A percentile compares a stretch with the other conserved stretches of the same genome.
These are phyloP conservation scores for Dicaeum eximium DNA, from an alignment of 2,113 vertebrate genomes.

Conservation along the genomic window DNA sequence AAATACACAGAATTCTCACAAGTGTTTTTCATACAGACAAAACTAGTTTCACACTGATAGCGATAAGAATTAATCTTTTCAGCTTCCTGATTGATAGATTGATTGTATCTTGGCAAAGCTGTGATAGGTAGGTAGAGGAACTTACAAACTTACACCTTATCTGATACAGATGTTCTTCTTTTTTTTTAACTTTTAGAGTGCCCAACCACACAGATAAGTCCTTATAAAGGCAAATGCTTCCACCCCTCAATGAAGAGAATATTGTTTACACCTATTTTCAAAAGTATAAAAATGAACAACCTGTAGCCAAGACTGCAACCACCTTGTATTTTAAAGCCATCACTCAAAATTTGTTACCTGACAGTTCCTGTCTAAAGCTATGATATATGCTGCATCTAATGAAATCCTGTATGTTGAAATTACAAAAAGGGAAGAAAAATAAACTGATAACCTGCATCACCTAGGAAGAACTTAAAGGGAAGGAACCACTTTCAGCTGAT, in stretches of 20 bases:
- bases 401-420: slow-evolving; percentile 66
- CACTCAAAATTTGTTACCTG: slow-evolving; percentile 76
- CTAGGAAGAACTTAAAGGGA: slow-evolving; percentile 45
- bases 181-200: slow-evolving; percentile 72
- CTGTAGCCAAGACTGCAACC: slow-evolving; percentile 70
- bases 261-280: slow-evolving; percentile 75
- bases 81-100: not conserved
- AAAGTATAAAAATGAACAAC: slow-evolving; percentile 52
- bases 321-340: slow-evolving; percentile 79
- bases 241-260: slow-evolving; percentile 76
- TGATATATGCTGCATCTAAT: slow-evolving; percentile 81
- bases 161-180: not conserved
- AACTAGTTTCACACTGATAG: not conserved
- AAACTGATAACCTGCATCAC: slow-evolving; percentile 57
- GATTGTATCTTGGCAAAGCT: not conserved
- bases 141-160: not conserved
- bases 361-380: slow-evolving; percentile 74
- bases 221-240: slow-evolving; percentile 77
- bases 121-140: not conserved
- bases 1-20: not conserved
- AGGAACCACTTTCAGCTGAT: slow-evolving; percentile 67
- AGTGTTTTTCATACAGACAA: not conserved
- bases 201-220: slow-evolving; percentile 72
- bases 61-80: not conserved
- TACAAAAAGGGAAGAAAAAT: slow-evolving; percentile 34